phyloP scores from a whole-genome alignment of 2,113 vertebrate genomes.

The Lota lota region DNA sequence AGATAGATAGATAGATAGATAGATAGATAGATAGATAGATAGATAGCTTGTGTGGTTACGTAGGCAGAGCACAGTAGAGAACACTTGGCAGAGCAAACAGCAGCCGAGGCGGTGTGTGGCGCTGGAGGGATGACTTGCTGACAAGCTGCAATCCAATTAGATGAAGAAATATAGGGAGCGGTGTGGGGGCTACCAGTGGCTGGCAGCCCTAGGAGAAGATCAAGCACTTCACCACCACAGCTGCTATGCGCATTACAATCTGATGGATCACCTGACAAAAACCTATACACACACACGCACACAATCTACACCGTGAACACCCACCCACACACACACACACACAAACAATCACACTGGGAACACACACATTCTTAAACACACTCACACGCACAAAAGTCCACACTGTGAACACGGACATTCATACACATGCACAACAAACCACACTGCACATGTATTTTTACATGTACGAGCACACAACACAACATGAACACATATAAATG shows the following conservation, averaged over 20 bases:
- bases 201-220: conserved; percentile 60
- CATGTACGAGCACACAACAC: too few relatives aligned
- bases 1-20: too few relatives aligned
- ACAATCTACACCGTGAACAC: not conserved
- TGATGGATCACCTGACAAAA: conserved; percentile 39
- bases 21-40: not conserved
- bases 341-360: not conserved
- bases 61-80: not conserved
- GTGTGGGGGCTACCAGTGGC: conserved; percentile 42
- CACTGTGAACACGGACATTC: not conserved
- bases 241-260: conserved; percentile 23
- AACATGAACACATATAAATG: too few relatives aligned
- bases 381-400: not conserved
- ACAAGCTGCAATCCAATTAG: conserved; percentile 65
- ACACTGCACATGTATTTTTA: not conserved
- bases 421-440: not conserved
- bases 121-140: conserved; percentile 55
- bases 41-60: not conserved
- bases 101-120: conserved; percentile 29
- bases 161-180: conserved; percentile 66
- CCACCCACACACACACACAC: conserved; percentile 11
- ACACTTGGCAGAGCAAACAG: conserved; percentile 31
- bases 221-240: conserved; percentile 44
- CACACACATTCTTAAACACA: not conserved
- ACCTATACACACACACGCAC: conserved; percentile 14